A percentile compares a stretch with the other conserved stretches of the same genome.
Conservation (phyloP, 2,888 invertebrate species). For the Drosophila macrospina region DNA sequence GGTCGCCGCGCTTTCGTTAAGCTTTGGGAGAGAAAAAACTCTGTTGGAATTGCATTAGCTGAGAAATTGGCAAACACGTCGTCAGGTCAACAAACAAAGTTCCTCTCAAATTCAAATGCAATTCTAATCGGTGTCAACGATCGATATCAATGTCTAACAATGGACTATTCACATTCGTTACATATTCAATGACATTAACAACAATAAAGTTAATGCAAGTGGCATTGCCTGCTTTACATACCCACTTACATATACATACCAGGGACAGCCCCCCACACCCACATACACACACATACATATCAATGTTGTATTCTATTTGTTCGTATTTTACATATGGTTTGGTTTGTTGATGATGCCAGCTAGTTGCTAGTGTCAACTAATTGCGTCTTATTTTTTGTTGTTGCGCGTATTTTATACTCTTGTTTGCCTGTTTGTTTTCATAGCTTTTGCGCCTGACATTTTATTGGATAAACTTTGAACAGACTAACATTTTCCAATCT, state of each 20-base stretch:
- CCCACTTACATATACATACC: slow-evolving; percentile 6
- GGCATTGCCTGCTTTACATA: slow-evolving; percentile 13
- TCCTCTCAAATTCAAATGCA: slow-evolving; percentile 22
- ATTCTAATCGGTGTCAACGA: slow-evolving; percentile 32
- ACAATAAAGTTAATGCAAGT: slow-evolving; percentile 35
- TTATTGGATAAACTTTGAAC: slow-evolving; percentile 38
- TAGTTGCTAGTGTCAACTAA: slow-evolving; percentile 52
- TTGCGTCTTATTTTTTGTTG: slow-evolving; percentile 71
- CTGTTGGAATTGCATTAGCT: slow-evolving; percentile 20
- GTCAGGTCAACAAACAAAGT: slow-evolving; percentile 41
- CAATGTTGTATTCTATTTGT: slow-evolving; percentile 23
- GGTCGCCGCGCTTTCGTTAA: slow-evolving; percentile 40
- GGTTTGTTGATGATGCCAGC: slow-evolving; percentile 47
- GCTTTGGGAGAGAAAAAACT: slow-evolving; percentile 41
- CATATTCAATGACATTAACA: slow-evolving; percentile 26
- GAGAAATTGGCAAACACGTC: slow-evolving; percentile 20
- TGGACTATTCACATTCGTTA: slow-evolving; percentile 28
- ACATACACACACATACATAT: slow-evolving; percentile 28
- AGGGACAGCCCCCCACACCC: slow-evolving; percentile 30
- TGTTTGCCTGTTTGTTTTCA: slow-evolving; percentile 31
- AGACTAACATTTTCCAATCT: slow-evolving; percentile 39
- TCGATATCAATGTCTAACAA: slow-evolving; percentile 47
- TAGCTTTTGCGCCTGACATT: slow-evolving; percentile 36
- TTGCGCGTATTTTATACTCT: slow-evolving; percentile 33
- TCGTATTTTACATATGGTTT: slow-evolving; percentile 41